Evolutionary conservation across 2,888 invertebrate species (phyloP), one percentile per base, ranked within the genome.

Genomic region (Parnassius smintheus): DNA sequence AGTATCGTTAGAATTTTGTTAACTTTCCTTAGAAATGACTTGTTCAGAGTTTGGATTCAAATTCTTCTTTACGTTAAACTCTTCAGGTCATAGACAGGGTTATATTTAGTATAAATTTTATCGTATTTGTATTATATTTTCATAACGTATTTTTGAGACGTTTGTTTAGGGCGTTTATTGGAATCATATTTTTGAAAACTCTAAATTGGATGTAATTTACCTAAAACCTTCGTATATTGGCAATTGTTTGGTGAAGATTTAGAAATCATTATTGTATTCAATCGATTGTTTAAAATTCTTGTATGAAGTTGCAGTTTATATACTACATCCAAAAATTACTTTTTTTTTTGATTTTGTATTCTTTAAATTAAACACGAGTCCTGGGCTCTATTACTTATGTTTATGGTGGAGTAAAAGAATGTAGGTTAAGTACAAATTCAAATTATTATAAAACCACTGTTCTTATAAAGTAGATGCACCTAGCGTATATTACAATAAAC

Each of bases 21-120:
- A 65, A 61, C 68, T 82, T 78, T 80, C 77, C 77, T 85, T 80
- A 76, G 70, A 78, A 82, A 84, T 85, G 86, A 85, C 88, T 88
- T 89, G 86, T 86, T 85, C 83, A 85, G 87, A 89, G 84, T 88
- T 88, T 87, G 80, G 78, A 83, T 83, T 85, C 75, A 75, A 77
- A 78, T 80, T 76, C 75, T 78, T 72, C 70, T 72, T 83, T 90
- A 84, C 55, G 75, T 79, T 86, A 80, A 88, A 88, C 89, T 90
- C 91, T 91, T 91, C 91, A 91, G 91, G 91, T 91, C 91, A 91
- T 91, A 91, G 90, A 91, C 91, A 91, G 91, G 91, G 91, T 91
- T 91, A 90, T 88, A 91, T 91, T 91, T 90, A 91, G 91, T 91
- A 88, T 91, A 91, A 91, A 91, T 89, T 91, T 90, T 91, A 91